phyloP scores from a whole-genome alignment of 1,140 invertebrate species.

The Sitophilus oryzae region DNA sequence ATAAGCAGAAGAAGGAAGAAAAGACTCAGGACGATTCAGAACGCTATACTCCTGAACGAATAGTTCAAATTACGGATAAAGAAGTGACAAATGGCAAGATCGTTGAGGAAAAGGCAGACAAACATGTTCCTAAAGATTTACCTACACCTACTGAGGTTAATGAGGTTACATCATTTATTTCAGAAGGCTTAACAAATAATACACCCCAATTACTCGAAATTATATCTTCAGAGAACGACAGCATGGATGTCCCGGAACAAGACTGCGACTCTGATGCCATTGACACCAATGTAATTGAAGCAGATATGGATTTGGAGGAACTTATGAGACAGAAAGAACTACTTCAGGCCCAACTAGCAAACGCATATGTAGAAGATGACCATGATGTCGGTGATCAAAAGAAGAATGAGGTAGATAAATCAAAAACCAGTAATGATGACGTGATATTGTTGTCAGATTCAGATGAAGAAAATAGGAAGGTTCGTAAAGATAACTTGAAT shows the following conservation, averaged over 20 bases:
- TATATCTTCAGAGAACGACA: slow-evolving; percentile 56
- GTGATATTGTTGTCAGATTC: slow-evolving; percentile 43
- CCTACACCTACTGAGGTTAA: slow-evolving; percentile 14
- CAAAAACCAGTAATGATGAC: slow-evolving; percentile 29
- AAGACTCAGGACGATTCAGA: slow-evolving; percentile 29
- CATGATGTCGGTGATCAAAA: slow-evolving; percentile 25
- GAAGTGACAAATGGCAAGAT: slow-evolving; percentile 21
- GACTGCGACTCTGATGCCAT: slow-evolving; percentile 68
- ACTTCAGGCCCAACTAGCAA: slow-evolving; percentile 56
- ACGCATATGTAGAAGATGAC: slow-evolving; percentile 48
- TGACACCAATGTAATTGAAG: slow-evolving; percentile 70
- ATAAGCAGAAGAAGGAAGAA: slow-evolving; percentile 36
- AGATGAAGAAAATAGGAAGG: slow-evolving; percentile 35
- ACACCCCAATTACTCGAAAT: slow-evolving; percentile 52
- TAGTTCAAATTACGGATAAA: slow-evolving; percentile 14
- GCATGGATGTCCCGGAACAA: slow-evolving; percentile 58
- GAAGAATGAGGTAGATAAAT: slow-evolving; percentile 13
- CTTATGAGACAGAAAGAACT: slow-evolving; percentile 81
- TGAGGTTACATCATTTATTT: slow-evolving; percentile 35
- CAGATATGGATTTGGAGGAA: slow-evolving; percentile 81
- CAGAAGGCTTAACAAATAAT: slow-evolving; percentile 29
- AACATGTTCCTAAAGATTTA: not conserved
- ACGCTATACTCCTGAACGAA: slow-evolving; percentile 41
- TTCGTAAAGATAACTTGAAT: slow-evolving; percentile 35
- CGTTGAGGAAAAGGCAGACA: not conserved